Percentiles rank a stretch among this genome's conserved stretches.
Conservation (phyloP, 2,888 invertebrate genomes). For the Nesidiocoris tenuis region DNA sequence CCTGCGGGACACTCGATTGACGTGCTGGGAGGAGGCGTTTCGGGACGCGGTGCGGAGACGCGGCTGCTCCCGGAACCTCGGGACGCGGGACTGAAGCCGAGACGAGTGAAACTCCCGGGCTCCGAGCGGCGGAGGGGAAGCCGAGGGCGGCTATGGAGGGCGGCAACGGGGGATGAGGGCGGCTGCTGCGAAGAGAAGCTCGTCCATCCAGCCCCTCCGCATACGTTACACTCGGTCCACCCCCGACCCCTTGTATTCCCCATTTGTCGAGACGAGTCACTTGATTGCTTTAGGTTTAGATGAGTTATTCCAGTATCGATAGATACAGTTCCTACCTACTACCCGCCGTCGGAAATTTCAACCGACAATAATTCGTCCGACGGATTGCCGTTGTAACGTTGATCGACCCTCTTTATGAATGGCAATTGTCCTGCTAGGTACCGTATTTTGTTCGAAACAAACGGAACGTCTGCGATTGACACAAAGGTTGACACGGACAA, state of each 20-base stretch:
- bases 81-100: conserved; percentile 21
- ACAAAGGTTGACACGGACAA: no score
- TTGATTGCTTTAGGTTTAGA: background rate
- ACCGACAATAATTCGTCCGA: no score
- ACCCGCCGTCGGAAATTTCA: no score
- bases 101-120: conserved; percentile 24
- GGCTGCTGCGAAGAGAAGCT: background rate
- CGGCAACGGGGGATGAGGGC: conserved; percentile 8
- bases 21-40: background rate
- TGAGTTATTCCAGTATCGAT: no score
- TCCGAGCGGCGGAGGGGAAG: conserved; percentile 21
- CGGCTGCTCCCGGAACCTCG: background rate
- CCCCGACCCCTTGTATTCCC: background rate
- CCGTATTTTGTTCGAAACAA: no score
- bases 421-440: no score
- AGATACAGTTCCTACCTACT: no score
- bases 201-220: conserved; percentile 1
- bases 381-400: no score
- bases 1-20: background rate
- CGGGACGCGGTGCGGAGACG: background rate
- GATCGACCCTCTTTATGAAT: no score
- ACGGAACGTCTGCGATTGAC: no score
- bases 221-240: background rate
- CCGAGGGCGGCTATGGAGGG: background rate
- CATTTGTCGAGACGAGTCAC: background rate